phyloP scores from a whole-genome alignment of 2,113 vertebrate species.

The Variabilichromis moorii region DNA sequence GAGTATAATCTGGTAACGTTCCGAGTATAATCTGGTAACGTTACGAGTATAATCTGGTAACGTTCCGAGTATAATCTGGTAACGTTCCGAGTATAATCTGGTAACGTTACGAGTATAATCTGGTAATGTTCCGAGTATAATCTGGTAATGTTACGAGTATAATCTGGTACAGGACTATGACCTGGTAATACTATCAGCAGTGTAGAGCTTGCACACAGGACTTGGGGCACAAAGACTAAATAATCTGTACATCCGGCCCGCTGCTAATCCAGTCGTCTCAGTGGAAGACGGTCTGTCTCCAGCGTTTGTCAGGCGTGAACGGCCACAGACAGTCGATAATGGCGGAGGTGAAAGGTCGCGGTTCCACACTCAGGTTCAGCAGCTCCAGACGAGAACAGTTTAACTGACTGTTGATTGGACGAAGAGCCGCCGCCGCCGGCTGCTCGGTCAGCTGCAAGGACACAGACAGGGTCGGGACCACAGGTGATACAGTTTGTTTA shows the following conservation, averaged over 20 bases:
- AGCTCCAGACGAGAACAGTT: constrained; percentile 87
- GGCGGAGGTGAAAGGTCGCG: constrained; percentile 79
- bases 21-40: fast-evolving
- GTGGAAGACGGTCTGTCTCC: constrained; percentile 93
- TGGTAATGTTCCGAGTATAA: fast-evolving
- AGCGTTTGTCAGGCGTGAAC: constrained; percentile 89
- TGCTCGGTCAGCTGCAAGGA: constrained; percentile 80
- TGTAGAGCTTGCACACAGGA: not conserved
- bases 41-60: fast-evolving
- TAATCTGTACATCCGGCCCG: not conserved
- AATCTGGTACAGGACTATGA: not conserved
- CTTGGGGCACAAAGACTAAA: not conserved
- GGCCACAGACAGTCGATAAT: constrained; percentile 91
- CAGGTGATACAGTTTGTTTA: not conserved
- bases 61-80: fast-evolving
- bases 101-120: fast-evolving
- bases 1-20: fast-evolving
- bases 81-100: fast-evolving
- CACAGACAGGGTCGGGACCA: not conserved
- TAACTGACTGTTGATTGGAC: constrained; percentile 83
- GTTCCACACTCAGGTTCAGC: constrained; percentile 79
- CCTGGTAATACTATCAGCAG: not conserved
- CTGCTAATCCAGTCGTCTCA: constrained; percentile 26
- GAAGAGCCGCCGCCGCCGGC: constrained; percentile 72
- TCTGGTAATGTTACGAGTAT: fast-evolving